Evolutionary conservation across 2,888 invertebrate species (phyloP), one percentile per base, ranked within the genome.

Genomic region (Sphinx pinastri): DNA sequence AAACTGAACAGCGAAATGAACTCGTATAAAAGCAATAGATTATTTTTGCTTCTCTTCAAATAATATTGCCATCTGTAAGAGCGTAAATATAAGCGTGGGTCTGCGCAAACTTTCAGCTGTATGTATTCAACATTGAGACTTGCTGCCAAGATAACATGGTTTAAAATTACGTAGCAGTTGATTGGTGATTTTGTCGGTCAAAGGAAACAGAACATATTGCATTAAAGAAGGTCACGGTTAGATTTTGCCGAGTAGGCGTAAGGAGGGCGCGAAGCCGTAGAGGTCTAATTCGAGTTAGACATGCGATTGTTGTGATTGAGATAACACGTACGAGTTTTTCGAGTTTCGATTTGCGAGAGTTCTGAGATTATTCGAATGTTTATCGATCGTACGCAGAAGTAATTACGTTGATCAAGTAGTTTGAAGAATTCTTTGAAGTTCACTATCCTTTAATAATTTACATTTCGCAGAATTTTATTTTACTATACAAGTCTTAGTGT

Each of bases 211-310:
- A 51, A 60, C 52, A 69, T 52, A 59, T 69, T 60, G 54, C 60
- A 19, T 19, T 63, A 45, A 67, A 69, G 63, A 63, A 63, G 69
- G 69, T 69, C 69, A 69, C 54, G 69, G 63, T 45, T 60, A 60
- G 38, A 45, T 63, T 45, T 25, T 19, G 54, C 47, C 47, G 12
- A 63, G 52, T 69, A 69, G 63, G 38, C 45, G 52, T 52, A 69
- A 63, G 45, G 63, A 69, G 69, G 69, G 63, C 63, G 60, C 19
- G 69, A 69, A 69, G 63, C 54, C 45, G 60, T 52, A 69, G 19
- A 52, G 45, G 60, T 45, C 51, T 52, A 38, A 63, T 54, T 69
- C 14, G 25, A 13, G 54, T 38, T 45, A 19, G 60, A 54, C 69
- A 69, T 54, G 69, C 69, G 51, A 63, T 45, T 10, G n/a, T 63